phyloP scores from a whole-genome alignment of 2,888 invertebrate species.

The Polylopha cassiicola region DNA sequence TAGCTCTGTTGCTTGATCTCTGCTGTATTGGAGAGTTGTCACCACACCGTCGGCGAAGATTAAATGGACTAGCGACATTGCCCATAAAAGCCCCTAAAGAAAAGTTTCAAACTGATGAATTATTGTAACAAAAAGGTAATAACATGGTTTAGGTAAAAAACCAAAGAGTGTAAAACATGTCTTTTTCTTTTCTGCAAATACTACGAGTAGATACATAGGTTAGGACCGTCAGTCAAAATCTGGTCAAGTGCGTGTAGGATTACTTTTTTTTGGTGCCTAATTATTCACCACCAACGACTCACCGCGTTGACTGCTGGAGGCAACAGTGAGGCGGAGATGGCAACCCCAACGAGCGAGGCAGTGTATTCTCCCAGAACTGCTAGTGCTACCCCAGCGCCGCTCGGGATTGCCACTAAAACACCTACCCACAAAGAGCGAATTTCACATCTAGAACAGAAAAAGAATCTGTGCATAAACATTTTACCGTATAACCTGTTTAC shows the following conservation, averaged over 20 bases:
- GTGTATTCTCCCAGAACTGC: slow-evolving; percentile 87
- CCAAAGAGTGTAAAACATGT: no score
- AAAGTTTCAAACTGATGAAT: neutral
- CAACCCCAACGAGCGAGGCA: slow-evolving; percentile 87
- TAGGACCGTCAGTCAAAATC: no score
- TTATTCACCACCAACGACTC: no score
- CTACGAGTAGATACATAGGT: no score
- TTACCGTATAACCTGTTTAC: no score
- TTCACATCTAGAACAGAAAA: slow-evolving; percentile 71
- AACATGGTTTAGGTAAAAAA: neutral
- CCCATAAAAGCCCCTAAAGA: slow-evolving; percentile 80
- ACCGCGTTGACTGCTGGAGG: slow-evolving; percentile 90
- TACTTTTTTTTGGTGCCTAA: no score
- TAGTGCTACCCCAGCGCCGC: slow-evolving; percentile 86
- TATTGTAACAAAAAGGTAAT: neutral
- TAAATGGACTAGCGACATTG: slow-evolving; percentile 76
- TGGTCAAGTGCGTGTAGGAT: no score
- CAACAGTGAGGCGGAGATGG: slow-evolving; percentile 87
- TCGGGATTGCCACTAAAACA: slow-evolving; percentile 84
- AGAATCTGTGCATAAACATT: no score
- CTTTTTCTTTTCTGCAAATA: no score
- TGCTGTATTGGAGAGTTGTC: slow-evolving; percentile 73
- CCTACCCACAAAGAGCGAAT: slow-evolving; percentile 83
- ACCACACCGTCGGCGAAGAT: slow-evolving; percentile 61
- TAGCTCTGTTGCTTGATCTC: slow-evolving; percentile 78